Evolutionary conservation across 2,888 invertebrate genomes (phyloP), one percentile per base, ranked within the genome.

Genomic region (Phyto melanocephala): DNA sequence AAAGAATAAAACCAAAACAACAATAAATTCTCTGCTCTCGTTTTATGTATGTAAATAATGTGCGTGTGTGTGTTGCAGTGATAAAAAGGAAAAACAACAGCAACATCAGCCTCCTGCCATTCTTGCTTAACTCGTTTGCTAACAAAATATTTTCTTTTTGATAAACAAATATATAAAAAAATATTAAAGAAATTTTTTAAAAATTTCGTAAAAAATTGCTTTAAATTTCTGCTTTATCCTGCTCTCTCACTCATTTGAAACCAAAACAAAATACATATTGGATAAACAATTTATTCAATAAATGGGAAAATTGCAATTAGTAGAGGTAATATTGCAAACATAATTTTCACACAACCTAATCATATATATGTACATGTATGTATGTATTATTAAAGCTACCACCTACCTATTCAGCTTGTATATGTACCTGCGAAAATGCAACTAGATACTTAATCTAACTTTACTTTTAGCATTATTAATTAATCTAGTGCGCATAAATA

Each of bases 91-190:
- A 60, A 60, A 58, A 33, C 13, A 70, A 35, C 13, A 70, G 35
- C n/a, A 58, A 71, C 62, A 70, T 54, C 70, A 72, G 65, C 42
- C 54, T 71, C 24, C 37, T 20, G 45, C 54, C 42, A 68, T 68
- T 77, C 68, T 70, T 42, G 42, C 60, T 62, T 62, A 77, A 70
- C 68, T 60, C 52, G 77, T 15, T 68, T 50, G 52, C 50, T 15
- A 40, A 11, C 3, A 28, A 3, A 28, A 28, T 5, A 28, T 28
- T 28, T 3, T n/a, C n/a, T n/a, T 5, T 28, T 5, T 28, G 24
- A 15, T 28, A 24, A 54, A 56, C 33, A 56, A 56, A 56, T 7
- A 56, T 17, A 15, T n/a, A n/a, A n/a, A n/a, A n/a, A n/a, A n/a
- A n/a, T n/a, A n/a, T n/a, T n/a, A n/a, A n/a, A n/a, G n/a, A 33